Conservation (phyloP, 1,140 invertebrate genomes). For the Drosophila biarmipes region DNA sequence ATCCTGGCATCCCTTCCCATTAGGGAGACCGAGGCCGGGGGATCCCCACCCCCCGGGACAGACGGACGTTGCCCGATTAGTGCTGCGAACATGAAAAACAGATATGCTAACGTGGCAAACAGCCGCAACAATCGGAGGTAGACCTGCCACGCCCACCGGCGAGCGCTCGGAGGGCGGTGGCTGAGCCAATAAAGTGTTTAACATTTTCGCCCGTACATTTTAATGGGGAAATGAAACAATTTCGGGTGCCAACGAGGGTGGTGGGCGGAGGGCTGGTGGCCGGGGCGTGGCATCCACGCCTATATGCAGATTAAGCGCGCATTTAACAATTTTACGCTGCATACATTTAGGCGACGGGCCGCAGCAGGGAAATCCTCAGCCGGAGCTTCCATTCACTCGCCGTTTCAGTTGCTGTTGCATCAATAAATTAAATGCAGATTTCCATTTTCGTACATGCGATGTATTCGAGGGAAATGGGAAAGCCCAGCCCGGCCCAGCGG, state of each 20-base stretch:
- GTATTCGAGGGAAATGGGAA: too few species aligned
- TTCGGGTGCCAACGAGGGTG: conserved; percentile 35
- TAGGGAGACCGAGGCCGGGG: background rate
- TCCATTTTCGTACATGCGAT: conserved; percentile 63
- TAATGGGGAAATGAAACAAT: conserved; percentile 81
- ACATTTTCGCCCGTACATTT: conserved; percentile 73
- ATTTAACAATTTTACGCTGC: conserved; percentile 81
- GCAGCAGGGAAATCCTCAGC: conserved; percentile 52
- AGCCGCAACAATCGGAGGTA: conserved; percentile 63
- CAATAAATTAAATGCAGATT: conserved; percentile 83
- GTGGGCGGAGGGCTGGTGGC: conserved; percentile 16
- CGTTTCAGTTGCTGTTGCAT: conserved; percentile 53
- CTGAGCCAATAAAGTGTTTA: conserved; percentile 76
- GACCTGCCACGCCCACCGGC: conserved; percentile 20
- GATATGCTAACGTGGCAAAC: conserved; percentile 78
- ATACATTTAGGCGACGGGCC: conserved; percentile 70
- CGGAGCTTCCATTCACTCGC: conserved; percentile 26
- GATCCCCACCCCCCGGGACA: background rate
- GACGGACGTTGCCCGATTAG: conserved; percentile 53
- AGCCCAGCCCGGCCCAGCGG: conserved; percentile 2
- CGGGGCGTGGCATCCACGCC: conserved; percentile 41
- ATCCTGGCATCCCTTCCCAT: background rate
- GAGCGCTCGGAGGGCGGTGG: background rate
- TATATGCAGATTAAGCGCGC: conserved; percentile 78
- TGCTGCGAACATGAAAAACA: conserved; percentile 77